Conservation (phyloP, 2,888 invertebrate species). For the Cyclophora albipunctata region DNA sequence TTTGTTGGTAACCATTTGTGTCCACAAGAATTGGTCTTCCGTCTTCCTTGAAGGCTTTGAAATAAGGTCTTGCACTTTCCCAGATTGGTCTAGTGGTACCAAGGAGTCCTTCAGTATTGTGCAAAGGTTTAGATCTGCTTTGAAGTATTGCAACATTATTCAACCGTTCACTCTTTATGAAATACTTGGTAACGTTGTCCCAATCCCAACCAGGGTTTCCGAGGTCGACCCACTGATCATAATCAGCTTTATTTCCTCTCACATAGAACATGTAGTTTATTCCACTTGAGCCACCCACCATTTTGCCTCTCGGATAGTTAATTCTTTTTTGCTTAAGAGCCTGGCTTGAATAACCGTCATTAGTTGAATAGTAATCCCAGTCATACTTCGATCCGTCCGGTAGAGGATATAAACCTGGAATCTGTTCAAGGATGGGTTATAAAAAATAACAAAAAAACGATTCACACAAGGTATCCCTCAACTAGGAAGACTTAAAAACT, state of each 20-base stretch:
- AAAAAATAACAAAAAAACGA: too few species aligned
- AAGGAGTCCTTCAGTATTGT: conserved; percentile 18
- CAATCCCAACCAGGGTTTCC: conserved; percentile 67
- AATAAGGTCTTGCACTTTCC: conserved; percentile 4
- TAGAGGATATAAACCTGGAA: conserved; percentile 26
- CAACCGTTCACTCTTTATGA: conserved; percentile 26
- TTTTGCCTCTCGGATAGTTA: conserved; percentile 75
- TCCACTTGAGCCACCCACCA: conserved; percentile 78
- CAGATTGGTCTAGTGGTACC: conserved; percentile 14
- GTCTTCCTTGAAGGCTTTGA: conserved; percentile 16
- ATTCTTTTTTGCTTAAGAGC: conserved; percentile 20
- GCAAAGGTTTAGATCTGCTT: conserved; percentile 6
- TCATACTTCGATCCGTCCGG: conserved; percentile 13
- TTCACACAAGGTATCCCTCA: too few species aligned
- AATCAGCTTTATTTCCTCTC: conserved; percentile 78
- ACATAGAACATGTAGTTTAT: conserved; percentile 80
- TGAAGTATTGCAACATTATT: conserved; percentile 4
- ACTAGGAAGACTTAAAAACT: too few species aligned
- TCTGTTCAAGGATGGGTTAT: conserved; percentile 10
- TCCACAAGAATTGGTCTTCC: conserved; percentile 23
- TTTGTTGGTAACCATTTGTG: conserved; percentile 25
- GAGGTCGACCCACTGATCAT: conserved; percentile 59
- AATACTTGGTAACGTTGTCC: conserved; percentile 28
- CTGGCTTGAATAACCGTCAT: conserved; percentile 26
- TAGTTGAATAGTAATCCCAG: conserved; percentile 26